Evolutionary conservation across 1,140 invertebrate genomes (phyloP).

Genomic region (Tetraneura akinire): DNA sequence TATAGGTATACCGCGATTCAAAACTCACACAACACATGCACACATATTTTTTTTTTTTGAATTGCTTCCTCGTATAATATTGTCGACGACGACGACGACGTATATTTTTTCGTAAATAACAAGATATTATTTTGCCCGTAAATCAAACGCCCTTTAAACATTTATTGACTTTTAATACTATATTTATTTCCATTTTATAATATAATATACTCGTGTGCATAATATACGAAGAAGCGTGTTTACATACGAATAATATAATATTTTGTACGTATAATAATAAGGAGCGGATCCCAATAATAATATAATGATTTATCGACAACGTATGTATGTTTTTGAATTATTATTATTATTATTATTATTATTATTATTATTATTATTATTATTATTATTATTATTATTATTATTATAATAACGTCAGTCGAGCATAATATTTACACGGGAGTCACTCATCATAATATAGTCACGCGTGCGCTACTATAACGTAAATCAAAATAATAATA

Average conservation of each 20-base stretch:
- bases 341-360: too few species aligned
- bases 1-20: slow-evolving; percentile 1
- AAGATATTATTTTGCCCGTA: neutral
- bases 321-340: slow-evolving; percentile 2
- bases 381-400: too few species aligned
- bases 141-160: slow-evolving; percentile 27
- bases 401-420: too few species aligned
- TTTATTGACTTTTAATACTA: neutral
- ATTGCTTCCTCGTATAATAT: neutral
- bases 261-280: neutral
- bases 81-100: neutral
- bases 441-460: neutral
- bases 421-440: neutral
- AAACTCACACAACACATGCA: neutral
- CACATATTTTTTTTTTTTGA: neutral
- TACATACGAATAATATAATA: neutral
- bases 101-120: neutral
- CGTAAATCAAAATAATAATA: slow-evolving; percentile 3
- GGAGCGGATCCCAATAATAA: neutral
- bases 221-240: neutral
- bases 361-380: too few species aligned
- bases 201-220: too few species aligned
- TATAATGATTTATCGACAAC: slow-evolving; percentile 11
- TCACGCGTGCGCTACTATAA: neutral
- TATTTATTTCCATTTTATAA: neutral